Evolutionary conservation across 1,140 invertebrate genomes (phyloP).

Genomic region (Bombus pyrosoma): DNA sequence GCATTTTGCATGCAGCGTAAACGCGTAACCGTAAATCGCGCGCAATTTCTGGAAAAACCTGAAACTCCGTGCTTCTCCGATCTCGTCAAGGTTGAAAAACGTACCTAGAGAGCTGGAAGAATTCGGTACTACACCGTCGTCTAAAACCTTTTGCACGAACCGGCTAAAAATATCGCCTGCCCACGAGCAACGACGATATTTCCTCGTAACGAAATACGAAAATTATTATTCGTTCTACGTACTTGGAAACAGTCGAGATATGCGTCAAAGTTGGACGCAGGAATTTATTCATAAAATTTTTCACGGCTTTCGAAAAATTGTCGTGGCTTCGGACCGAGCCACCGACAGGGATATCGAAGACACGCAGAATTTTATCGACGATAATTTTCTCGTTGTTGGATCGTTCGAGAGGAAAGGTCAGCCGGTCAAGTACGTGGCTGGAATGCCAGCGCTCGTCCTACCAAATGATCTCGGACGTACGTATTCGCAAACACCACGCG

Average conservation of each 20-base stretch:
- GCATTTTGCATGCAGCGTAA: background rate
- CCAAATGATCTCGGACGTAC: conserved; percentile 17
- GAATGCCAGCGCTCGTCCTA: conserved; percentile 16
- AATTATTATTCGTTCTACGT: too few species aligned
- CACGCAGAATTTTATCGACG: background rate
- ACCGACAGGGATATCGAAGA: too few species aligned
- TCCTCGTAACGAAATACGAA: too few species aligned
- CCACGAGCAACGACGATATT: fast-evolving
- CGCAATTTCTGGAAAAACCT: background rate
- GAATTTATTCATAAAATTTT: too few species aligned
- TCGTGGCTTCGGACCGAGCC: too few species aligned
- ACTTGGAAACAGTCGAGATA: too few species aligned
- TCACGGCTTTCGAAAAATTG: too few species aligned
- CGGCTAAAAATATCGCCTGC: too few species aligned
- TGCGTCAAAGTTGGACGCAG: fast-evolving
- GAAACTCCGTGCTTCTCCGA: background rate
- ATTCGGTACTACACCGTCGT: too few species aligned
- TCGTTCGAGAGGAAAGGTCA: conserved; percentile 33
- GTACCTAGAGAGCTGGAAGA: background rate
- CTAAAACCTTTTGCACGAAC: too few species aligned
- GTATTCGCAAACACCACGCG: conserved; percentile 3
- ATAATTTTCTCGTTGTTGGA: conserved; percentile 2
- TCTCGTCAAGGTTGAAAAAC: background rate
- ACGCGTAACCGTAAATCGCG: background rate
- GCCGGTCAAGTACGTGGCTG: conserved; percentile 11